Base-by-base conservation (phyloP, 2,888 invertebrate species). In the Aphrophora alni region DNA sequence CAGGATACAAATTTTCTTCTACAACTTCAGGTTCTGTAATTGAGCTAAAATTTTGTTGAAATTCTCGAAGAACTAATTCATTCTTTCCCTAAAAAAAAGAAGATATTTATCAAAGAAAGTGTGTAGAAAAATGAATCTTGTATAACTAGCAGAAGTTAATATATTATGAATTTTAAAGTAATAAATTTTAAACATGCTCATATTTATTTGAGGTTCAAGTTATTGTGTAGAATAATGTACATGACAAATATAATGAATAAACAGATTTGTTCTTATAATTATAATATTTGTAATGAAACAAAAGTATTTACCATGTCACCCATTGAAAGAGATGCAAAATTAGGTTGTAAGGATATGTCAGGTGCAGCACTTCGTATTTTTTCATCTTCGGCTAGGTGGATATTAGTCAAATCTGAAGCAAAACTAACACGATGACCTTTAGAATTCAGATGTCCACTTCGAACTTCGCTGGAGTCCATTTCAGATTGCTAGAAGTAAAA, bases 341-440 rank as follows among this genome's bases (percentile, higher is more conserved):
- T 59, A 59, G n/a, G 59, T 7, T 59, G 21, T 59, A 59, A 59
- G 0, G 59, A 59, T 7, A n/a, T 28, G 51, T 72, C 38, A 51
- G 80, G 38, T 8, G 82, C 81, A 12, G 78, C 81, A 74, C 83
- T 83, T 70, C 84, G 51, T 0, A 81, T 69, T 68, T 80, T 77
- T 44, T 80, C 81, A 10, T 70, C 81, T 10, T 83, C 82, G 8
- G 76, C 33, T 5, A 80, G 73, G 17, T 75, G 44, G 5, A 78
- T 75, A 0, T 78, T 75, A 25, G 81, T 77, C 26, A 81, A 59
- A n/a, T 83, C 82, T 24, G 81, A 76, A 14, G 83, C 84, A 79
- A 83, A 84, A 79, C 84, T 84, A 17, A 84, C 83, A 71, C 82
- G 74, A n/a, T 80, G 76, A 12, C 83, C 83, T 76, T 83, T 81